Conservation (phyloP, 2,888 invertebrate genomes). For the Schizotus pectinicornis region DNA sequence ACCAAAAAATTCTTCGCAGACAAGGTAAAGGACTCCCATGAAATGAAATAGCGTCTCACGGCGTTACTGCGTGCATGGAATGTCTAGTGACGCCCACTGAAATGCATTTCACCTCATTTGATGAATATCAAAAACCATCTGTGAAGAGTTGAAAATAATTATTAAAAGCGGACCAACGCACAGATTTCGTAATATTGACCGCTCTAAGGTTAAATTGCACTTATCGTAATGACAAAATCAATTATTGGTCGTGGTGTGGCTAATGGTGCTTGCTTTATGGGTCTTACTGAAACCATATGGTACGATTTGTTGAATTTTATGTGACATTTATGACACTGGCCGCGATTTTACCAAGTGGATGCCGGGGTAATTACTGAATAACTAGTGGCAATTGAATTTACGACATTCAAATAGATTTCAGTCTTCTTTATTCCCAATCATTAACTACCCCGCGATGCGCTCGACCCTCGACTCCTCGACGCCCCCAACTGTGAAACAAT, state of each 20-base stretch:
- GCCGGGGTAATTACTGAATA: constrained; percentile 36
- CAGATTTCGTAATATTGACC: constrained; percentile 21
- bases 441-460: too few species aligned
- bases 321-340: constrained; percentile 34
- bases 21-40: constrained; percentile 23
- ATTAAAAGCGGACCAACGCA: constrained; percentile 23
- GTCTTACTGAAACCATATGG: constrained; percentile 36
- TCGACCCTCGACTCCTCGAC: background rate
- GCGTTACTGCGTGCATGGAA: constrained; percentile 39
- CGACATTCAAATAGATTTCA: constrained; percentile 6
- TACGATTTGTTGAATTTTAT: constrained; percentile 38
- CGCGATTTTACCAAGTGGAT: constrained; percentile 33
- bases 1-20: constrained; percentile 13
- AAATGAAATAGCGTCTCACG: constrained; percentile 42
- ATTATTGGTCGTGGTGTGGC: constrained; percentile 13
- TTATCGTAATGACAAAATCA: constrained; percentile 6
- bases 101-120: constrained; percentile 44
- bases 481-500: background rate
- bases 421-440: background rate
- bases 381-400: constrained; percentile 11
- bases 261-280: constrained; percentile 30
- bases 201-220: constrained; percentile 21
- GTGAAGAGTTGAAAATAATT: constrained; percentile 41
- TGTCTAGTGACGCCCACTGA: constrained; percentile 43
- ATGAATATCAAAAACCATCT: constrained; percentile 46